Evolutionary conservation across 2,797 vertebrate genomes (phyloP).

Genomic region (Stomatorhinus walkeri): DNA sequence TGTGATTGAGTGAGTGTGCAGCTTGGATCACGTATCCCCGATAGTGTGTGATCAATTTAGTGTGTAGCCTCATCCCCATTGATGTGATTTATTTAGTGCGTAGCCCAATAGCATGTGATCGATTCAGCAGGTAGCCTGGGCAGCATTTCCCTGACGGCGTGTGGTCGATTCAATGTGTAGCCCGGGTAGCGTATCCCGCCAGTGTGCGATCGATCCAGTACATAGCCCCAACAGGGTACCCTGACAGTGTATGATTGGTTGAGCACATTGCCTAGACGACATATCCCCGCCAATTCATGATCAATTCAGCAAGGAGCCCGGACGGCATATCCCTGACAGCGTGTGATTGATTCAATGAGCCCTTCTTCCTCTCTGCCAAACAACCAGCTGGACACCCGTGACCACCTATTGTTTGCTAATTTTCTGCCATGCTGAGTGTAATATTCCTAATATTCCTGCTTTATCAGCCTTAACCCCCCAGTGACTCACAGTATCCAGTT

Average conservation of each 20-base stretch:
- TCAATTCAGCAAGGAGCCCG: background rate
- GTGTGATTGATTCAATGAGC: background rate
- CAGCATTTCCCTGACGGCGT: background rate
- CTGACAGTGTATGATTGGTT: background rate
- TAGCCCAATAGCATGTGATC: background rate
- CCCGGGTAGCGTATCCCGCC: background rate
- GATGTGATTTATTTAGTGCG: background rate
- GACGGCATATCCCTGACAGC: background rate
- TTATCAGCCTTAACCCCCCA: conserved; percentile 29
- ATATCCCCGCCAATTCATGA: background rate
- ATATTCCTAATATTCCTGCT: conserved; percentile 44
- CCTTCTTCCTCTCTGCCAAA: background rate
- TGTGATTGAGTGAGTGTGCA: background rate
- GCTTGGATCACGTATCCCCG: background rate
- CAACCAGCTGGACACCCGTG: background rate
- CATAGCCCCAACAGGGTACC: background rate
- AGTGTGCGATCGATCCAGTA: background rate
- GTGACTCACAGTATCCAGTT: conserved; percentile 18
- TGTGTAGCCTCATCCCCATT: background rate
- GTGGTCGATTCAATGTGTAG: background rate
- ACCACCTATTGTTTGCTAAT: conserved; percentile 47
- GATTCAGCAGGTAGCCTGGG: background rate
- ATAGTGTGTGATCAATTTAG: background rate
- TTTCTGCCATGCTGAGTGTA: conserved; percentile 49
- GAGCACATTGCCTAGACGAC: background rate